Evolutionary conservation across 92 coral and sea anemone genomes (phyloP).

Genomic region (Phenganax marumi): DNA sequence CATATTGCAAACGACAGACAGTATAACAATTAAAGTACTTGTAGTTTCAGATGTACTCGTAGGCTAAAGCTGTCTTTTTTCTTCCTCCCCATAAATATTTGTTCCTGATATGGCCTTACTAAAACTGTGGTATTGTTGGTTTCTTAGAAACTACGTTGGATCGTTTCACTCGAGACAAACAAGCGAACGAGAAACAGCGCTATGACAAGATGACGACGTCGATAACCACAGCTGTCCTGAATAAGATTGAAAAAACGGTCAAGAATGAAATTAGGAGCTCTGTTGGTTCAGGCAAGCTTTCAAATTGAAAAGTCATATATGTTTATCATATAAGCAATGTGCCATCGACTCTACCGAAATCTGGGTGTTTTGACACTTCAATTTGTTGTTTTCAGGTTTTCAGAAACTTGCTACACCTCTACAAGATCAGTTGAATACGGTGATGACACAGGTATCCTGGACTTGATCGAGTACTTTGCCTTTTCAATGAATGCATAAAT

Average conservation of each 20-base stretch:
- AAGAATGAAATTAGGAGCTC: conserved; percentile 81
- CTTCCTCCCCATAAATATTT: no score
- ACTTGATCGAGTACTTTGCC: not conserved
- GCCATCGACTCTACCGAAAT: not conserved
- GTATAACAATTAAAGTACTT: no score
- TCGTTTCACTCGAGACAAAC: conserved; percentile 78
- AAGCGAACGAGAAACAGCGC: conserved; percentile 76
- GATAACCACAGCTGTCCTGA: conserved; percentile 78
- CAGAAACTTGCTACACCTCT: conserved; percentile 71
- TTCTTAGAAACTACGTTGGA: conserved; percentile 77
- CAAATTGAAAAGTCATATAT: no score
- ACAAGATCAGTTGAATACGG: conserved; percentile 84
- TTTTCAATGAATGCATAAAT: not conserved
- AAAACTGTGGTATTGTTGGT: not conserved
- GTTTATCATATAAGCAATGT: no score
- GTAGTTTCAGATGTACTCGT: no score
- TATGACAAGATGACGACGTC: conserved; percentile 85
- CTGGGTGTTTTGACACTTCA: not conserved
- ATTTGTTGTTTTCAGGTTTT: conserved; percentile 45
- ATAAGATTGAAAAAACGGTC: conserved; percentile 80
- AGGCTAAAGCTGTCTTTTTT: no score
- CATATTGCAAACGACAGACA: no score
- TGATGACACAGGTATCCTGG: conserved; percentile 72
- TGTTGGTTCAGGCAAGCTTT: conserved; percentile 64
- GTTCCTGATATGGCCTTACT: not conserved